A percentile compares a stretch with the other conserved stretches of the same genome.
These are phyloP conservation scores for Diploptera punctata DNA, from an alignment of 2,888 invertebrate species.

Conservation along the genomic window DNA sequence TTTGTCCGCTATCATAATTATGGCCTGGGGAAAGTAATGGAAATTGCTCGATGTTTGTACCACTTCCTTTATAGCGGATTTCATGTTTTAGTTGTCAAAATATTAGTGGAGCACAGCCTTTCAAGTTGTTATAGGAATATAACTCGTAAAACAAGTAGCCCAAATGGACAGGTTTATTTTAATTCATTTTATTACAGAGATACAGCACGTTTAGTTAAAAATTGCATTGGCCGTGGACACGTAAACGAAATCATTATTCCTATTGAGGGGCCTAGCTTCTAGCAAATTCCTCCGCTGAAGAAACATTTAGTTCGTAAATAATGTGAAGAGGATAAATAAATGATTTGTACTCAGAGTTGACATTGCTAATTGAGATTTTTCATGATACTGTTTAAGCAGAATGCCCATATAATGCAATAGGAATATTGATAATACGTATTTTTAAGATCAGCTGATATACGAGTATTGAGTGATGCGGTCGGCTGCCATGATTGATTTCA, in stretches of 20 bases:
- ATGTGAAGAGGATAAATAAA: neutral
- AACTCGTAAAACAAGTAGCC: no score
- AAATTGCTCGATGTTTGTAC: no score
- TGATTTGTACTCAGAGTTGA: conserved; percentile 3
- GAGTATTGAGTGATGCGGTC: conserved; percentile 42
- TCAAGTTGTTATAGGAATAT: no score
- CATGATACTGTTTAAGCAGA: neutral
- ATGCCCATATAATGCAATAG: neutral
- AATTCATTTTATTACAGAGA: no score
- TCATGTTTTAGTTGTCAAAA: no score
- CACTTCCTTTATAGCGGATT: no score
- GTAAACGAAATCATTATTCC: conserved; percentile 31
- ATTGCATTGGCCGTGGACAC: conserved; percentile 33
- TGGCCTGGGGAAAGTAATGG: no score
- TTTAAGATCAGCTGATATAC: conserved; percentile 42
- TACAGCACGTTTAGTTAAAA: no score
- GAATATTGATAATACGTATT: neutral
- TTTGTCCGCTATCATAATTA: no score
- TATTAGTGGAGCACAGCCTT: no score
- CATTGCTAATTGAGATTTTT: conserved; percentile 13
- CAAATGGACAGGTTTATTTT: no score
- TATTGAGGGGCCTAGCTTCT: conserved; percentile 13
- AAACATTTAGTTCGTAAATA: conserved; percentile 20
- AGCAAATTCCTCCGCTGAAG: conserved; percentile 38
- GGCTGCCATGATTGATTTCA: conserved; percentile 47